A percentile compares a stretch with the other conserved stretches of the same genome.
These are phyloP conservation scores for Oasisia sp. DNA, from an alignment of 2,888 invertebrate genomes.

Conservation along the genomic window DNA sequence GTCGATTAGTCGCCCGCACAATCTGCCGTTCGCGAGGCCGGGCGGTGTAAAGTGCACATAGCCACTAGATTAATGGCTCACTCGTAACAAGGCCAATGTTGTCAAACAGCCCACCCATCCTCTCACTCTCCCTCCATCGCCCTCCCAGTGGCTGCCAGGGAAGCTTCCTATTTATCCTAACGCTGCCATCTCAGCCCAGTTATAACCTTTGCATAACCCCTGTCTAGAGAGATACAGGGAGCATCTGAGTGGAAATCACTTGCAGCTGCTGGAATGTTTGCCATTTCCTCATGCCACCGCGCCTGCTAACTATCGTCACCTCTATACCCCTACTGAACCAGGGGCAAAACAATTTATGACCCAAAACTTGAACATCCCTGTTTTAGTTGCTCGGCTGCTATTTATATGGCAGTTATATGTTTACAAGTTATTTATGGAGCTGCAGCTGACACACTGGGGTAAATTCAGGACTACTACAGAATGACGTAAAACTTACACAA, in stretches of 20 bases:
- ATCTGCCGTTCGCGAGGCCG: not conserved
- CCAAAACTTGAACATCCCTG: not conserved
- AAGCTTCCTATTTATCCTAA: not conserved
- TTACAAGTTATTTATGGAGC: not conserved
- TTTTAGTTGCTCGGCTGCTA: not conserved
- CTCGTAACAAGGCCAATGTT: not conserved
- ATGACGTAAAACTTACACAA: not conserved
- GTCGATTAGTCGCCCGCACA: not conserved
- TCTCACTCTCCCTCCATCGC: not conserved
- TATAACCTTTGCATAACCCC: not conserved
- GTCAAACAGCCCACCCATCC: not conserved
- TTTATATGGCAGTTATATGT: not conserved
- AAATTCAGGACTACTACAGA: not conserved
- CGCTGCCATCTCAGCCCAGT: not conserved
- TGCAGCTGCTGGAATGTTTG: not conserved
- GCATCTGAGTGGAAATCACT: not conserved
- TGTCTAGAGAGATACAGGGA: not conserved
- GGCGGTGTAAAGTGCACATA: not conserved
- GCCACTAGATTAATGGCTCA: not conserved
- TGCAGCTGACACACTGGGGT: not conserved
- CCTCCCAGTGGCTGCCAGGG: not conserved
- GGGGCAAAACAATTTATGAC: constrained; percentile 10
- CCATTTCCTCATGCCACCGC: not conserved
- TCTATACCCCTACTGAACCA: not conserved
- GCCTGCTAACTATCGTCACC: not conserved